These are phyloP conservation scores for Pyrrhia umbra DNA, from an alignment of 2,888 invertebrate species.

Conservation along the genomic window DNA sequence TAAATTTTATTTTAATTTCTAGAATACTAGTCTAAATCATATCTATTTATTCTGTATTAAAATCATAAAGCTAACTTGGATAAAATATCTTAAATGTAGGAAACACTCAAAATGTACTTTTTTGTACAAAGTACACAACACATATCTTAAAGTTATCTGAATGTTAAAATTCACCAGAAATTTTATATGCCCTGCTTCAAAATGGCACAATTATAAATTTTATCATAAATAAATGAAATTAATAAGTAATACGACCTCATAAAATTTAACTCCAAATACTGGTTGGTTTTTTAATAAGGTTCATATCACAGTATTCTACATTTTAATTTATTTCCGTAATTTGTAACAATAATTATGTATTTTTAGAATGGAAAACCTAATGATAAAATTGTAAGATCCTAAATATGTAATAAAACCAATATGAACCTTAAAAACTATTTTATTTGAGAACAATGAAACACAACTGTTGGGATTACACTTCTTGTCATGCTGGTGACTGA, in stretches of 20 bases:
- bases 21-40: not conserved
- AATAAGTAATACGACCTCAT: not conserved
- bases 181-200: not conserved
- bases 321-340: too few species aligned
- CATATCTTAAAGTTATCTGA: not conserved
- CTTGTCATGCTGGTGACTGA: slow-evolving; percentile 21
- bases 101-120: not conserved
- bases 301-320: not conserved
- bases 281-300: not conserved
- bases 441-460: slow-evolving; percentile 62
- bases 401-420: slow-evolving; percentile 56
- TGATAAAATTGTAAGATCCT: not conserved
- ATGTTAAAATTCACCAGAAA: too few species aligned
- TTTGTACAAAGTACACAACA: not conserved
- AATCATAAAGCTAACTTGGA: too few species aligned
- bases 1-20: too few species aligned
- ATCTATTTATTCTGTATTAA: too few species aligned
- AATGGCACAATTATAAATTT: not conserved
- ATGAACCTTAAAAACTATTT: slow-evolving; percentile 66
- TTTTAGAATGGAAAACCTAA: not conserved
- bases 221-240: not conserved
- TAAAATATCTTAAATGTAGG: not conserved
- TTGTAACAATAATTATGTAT: not conserved
- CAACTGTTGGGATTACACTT: slow-evolving; percentile 38
- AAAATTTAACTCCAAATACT: not conserved